Evolutionary conservation across 2,888 invertebrate species (phyloP).

Genomic region (Spatulosminthurus flaviceps): DNA sequence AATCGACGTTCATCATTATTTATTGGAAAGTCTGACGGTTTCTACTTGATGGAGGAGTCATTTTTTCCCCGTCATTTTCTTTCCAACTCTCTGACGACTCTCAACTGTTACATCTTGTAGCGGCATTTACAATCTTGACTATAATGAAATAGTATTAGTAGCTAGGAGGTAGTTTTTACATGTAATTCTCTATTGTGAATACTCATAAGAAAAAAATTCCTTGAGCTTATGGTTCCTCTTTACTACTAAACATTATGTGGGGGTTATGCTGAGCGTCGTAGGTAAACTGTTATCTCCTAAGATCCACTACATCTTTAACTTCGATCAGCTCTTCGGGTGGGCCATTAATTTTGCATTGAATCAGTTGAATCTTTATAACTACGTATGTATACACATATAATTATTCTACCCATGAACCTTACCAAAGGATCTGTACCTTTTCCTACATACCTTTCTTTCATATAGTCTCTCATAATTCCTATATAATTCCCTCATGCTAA

Average conservation of each 20-base stretch:
- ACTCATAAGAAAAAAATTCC: not conserved
- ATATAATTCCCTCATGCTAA: not conserved
- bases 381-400: no score
- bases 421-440: not conserved
- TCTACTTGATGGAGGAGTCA: slow-evolving; percentile 23
- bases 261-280: not conserved
- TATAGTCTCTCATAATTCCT: not conserved
- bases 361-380: no score
- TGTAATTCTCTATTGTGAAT: not conserved
- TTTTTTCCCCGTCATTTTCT: slow-evolving; percentile 30
- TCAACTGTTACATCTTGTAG: not conserved
- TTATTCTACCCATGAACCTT: slow-evolving; percentile 1
- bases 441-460: not conserved
- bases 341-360: slow-evolving; percentile 43
- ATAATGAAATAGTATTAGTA: no score
- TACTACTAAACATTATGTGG: slow-evolving; percentile 4
- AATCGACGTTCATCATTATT: slow-evolving; percentile 46
- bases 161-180: no score
- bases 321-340: slow-evolving; percentile 41
- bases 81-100: not conserved
- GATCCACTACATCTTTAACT: slow-evolving; percentile 43
- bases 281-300: slow-evolving; percentile 37
- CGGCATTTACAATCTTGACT: no score
- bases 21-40: slow-evolving; percentile 41
- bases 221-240: slow-evolving; percentile 2